These are phyloP conservation scores for Ptilodon capucinus DNA, from an alignment of 2,888 invertebrate species.

Conservation along the genomic window DNA sequence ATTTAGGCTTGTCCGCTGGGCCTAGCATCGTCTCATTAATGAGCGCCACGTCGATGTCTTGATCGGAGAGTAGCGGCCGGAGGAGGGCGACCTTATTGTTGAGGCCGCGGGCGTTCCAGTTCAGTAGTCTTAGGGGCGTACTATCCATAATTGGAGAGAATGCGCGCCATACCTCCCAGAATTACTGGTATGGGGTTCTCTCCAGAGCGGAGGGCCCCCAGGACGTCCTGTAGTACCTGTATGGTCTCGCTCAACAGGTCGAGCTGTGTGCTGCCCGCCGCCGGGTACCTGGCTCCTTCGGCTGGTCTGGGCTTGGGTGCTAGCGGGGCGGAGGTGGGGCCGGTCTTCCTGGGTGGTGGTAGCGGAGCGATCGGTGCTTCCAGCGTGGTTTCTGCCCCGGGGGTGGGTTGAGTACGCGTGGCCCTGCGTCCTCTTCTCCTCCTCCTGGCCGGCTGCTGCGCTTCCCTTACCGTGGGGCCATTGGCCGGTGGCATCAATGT, in stretches of 20 bases:
- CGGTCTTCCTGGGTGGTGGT: too few relatives aligned
- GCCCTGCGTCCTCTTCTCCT: neutral
- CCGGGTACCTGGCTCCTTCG: too few relatives aligned
- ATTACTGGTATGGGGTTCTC: neutral
- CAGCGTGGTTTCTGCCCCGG: neutral
- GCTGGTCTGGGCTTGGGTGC: too few relatives aligned
- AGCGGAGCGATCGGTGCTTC: too few relatives aligned
- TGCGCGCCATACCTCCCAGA: neutral
- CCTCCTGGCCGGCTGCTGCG: neutral
- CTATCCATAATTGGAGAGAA: too few relatives aligned
- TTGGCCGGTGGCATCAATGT: constrained; percentile 4
- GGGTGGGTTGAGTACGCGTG: neutral
- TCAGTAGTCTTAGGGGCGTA: neutral
- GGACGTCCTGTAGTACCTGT: neutral
- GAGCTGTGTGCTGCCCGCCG: too few relatives aligned
- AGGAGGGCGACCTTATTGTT: too few relatives aligned
- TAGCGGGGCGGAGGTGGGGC: too few relatives aligned
- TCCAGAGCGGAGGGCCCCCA: neutral
- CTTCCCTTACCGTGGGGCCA: neutral
- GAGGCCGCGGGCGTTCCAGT: too few relatives aligned
- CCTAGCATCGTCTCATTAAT: neutral
- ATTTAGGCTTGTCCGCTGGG: neutral
- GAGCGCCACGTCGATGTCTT: neutral
- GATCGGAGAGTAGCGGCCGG: too few relatives aligned
- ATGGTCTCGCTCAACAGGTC: too few relatives aligned